Evolutionary conservation across 2,113 vertebrate species (phyloP).

Genomic region (Engystomops pustulosus): DNA sequence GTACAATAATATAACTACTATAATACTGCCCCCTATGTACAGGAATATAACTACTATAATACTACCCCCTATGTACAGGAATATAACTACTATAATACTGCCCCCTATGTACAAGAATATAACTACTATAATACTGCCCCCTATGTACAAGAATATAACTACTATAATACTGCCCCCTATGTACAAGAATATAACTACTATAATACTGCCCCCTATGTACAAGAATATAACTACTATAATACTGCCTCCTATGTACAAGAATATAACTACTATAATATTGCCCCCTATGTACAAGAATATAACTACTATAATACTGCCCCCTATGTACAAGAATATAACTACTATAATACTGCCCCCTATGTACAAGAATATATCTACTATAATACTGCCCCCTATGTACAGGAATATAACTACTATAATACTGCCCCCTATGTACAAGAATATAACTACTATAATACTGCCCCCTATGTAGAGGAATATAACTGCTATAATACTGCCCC

Average conservation of each 20-base stretch:
- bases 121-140: background rate
- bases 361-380: too few relatives aligned
- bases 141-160: background rate
- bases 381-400: too few relatives aligned
- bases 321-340: background rate
- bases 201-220: background rate
- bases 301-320: background rate
- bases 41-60: slow-evolving; percentile 2
- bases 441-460: slow-evolving; percentile 13
- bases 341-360: too few relatives aligned
- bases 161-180: slow-evolving; percentile 1
- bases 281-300: background rate
- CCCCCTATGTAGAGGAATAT: background rate
- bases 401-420: slow-evolving; percentile 10
- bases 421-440: slow-evolving; percentile 2
- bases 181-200: slow-evolving; percentile 2
- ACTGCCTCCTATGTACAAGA: background rate
- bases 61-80: background rate
- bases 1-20: background rate
- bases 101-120: background rate
- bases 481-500: slow-evolving; percentile 4
- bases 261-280: slow-evolving; percentile 2
- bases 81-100: too few relatives aligned
- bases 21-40: background rate
- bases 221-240: slow-evolving; percentile 6